Base-by-base conservation (phyloP, 2,888 invertebrate species). In the Trichogramma evanescens region DNA sequence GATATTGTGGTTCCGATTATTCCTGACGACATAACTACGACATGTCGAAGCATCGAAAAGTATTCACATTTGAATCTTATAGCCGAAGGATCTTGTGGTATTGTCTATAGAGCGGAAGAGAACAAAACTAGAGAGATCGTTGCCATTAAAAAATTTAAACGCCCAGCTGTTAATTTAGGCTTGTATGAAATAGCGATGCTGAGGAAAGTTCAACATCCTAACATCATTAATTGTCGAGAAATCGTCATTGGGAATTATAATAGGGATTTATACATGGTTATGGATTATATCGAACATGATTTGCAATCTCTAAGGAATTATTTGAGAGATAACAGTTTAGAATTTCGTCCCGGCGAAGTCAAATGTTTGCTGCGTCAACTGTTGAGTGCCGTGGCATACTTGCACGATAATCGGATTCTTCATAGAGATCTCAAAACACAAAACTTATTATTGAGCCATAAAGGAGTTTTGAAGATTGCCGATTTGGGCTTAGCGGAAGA, bases 251-350 rank as follows among this genome's bases (percentile, higher is more conserved):
- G 99, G 38, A 95, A 95, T 72, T 98, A 98, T 75, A 98, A 99
- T 94, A 98, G 99, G 80, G 96, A 96, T 79, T 93, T 94, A 72
- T 94, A 92, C 74, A 92, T 94, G 66, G 99, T 99, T 0, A 99
- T 99, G 99, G 99, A 99, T 78, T 99, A 97, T 75, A 97, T 99
- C 5, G 99, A 99, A 74, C 99, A 99, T 74, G 99, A 99, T 77
- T 82, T 99, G 46, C 99, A 99, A 76, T 92, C 93, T 50, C 82
- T 99, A 26, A 98, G 99, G 95, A 97, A 99, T 78, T 95, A 94
- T 0, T 96, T 99, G 95, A 86, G 91, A 61, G 84, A 85, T 61
- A 92, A 92, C 76, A 92, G 93, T 71, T 93, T 93, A 78, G 89
- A 87, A 50, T 90, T 87, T 69, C 80, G 86, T 64, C 84, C 86